Evolutionary conservation across 2,797 vertebrate genomes (phyloP).

Genomic region (Acanthiza pusilla): DNA sequence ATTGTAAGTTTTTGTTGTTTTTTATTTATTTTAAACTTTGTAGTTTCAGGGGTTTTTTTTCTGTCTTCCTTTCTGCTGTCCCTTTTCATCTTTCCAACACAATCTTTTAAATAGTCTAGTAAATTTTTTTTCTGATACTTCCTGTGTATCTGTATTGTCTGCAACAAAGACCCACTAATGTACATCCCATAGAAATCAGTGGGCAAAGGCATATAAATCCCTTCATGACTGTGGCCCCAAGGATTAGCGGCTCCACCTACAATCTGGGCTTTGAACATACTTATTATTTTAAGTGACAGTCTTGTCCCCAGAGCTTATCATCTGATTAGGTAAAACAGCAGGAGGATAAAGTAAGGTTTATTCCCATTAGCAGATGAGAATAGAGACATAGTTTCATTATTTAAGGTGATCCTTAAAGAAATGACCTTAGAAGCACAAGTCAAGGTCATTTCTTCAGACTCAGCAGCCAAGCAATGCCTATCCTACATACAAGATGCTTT

Average conservation of each 20-base stretch:
- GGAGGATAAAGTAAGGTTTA: not conserved
- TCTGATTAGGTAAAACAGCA: not conserved
- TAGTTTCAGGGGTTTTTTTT: not conserved
- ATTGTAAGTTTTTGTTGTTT: not conserved
- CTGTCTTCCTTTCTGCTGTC: not conserved
- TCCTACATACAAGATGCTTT: not conserved
- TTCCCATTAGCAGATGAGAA: not conserved
- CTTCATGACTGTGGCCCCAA: not conserved
- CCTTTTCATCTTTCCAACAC: not conserved
- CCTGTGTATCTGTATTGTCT: not conserved
- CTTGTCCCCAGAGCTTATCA: not conserved
- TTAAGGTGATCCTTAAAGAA: not conserved
- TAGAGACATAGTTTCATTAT: not conserved
- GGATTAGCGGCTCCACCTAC: not conserved
- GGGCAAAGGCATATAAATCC: not conserved
- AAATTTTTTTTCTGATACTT: not conserved
- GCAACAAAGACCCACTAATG: not conserved
- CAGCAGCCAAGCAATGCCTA: not conserved
- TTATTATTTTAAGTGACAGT: not conserved
- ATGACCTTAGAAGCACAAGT: not conserved
- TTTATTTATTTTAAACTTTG: not conserved
- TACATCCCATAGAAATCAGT: not conserved
- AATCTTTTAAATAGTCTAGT: not conserved
- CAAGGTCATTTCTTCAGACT: not conserved
- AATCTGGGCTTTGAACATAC: not conserved